Percentiles rank a stretch among this genome's conserved stretches.
phyloP scores from a whole-genome alignment of 2,797 vertebrate species.

The Micromesistius poutassou region DNA sequence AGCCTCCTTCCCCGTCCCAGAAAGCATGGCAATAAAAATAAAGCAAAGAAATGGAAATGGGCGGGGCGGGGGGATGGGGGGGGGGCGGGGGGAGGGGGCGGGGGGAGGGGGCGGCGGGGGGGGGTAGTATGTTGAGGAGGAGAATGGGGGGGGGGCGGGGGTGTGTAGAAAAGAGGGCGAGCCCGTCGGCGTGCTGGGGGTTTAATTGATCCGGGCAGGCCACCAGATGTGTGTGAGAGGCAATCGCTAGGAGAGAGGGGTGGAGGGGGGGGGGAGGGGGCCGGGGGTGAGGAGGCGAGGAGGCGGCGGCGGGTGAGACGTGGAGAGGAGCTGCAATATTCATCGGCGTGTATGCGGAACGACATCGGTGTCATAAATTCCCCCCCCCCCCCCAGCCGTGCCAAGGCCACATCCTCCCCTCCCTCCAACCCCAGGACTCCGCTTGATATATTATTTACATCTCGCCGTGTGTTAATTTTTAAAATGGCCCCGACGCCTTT shows the following conservation, averaged over 20 bases:
- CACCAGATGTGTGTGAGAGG: slow-evolving; percentile 61
- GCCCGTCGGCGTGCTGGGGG: slow-evolving; percentile 42
- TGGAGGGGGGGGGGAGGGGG: not conserved
- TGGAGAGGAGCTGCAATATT: slow-evolving; percentile 59
- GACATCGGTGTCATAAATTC: slow-evolving; percentile 57
- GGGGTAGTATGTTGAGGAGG: slow-evolving; percentile 1
- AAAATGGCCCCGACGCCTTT: slow-evolving; percentile 32
- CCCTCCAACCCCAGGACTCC: slow-evolving; percentile 52
- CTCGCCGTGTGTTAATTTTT: slow-evolving; percentile 63
- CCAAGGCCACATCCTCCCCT: slow-evolving; percentile 56
- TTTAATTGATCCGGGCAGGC: slow-evolving; percentile 68
- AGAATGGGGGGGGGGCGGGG: slow-evolving; percentile 12
- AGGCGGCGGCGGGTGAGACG: slow-evolving; percentile 6
- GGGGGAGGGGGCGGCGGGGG: not conserved
- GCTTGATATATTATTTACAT: slow-evolving; percentile 62
- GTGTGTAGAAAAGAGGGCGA: not conserved
- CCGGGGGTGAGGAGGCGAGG: not conserved
- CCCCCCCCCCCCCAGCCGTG: slow-evolving; percentile 46
- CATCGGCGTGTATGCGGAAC: slow-evolving; percentile 55
- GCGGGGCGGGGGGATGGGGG: slow-evolving; percentile 1
- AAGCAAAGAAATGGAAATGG: not conserved
- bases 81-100: slow-evolving; percentile 1
- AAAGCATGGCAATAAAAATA: not conserved
- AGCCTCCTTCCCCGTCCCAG: not conserved
- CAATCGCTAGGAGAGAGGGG: slow-evolving; percentile 35